Conservation (phyloP, 2,797 vertebrate species). For the Paedocypris micromegethes region DNA sequence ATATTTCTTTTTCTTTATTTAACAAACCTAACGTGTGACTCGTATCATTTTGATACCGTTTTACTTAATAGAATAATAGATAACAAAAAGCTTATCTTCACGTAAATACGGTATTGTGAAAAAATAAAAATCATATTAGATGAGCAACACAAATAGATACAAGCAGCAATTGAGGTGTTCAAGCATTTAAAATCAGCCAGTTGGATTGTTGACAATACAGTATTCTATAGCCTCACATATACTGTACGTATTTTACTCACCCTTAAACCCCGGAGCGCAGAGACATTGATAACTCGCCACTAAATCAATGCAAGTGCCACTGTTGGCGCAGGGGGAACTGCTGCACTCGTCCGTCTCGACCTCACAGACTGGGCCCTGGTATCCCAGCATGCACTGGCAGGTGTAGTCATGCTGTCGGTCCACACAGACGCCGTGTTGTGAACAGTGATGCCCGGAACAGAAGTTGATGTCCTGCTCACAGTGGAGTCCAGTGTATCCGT, state of each 20-base stretch:
- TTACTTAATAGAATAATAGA: too few species aligned
- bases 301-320: slow-evolving; percentile 68
- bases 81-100: too few species aligned
- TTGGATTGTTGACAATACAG: slow-evolving; percentile 5
- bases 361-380: slow-evolving; percentile 72
- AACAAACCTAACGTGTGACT: too few species aligned
- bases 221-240: slow-evolving; percentile 15
- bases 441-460: slow-evolving; percentile 67
- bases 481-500: slow-evolving; percentile 62
- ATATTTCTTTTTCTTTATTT: too few species aligned
- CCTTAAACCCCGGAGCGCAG: slow-evolving; percentile 70
- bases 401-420: slow-evolving; percentile 68
- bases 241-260: slow-evolving; percentile 51
- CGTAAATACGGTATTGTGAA: too few species aligned
- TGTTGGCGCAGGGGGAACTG: slow-evolving; percentile 68
- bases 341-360: slow-evolving; percentile 71
- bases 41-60: too few species aligned
- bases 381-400: slow-evolving; percentile 68
- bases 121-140: too few species aligned
- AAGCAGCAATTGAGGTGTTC: too few species aligned
- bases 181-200: not conserved
- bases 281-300: slow-evolving; percentile 68
- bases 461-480: slow-evolving; percentile 67
- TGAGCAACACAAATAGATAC: too few species aligned
- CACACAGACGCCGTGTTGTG: slow-evolving; percentile 66